phyloP scores from a whole-genome alignment of 2,797 vertebrate genomes.

The Enteromius argenteus region DNA sequence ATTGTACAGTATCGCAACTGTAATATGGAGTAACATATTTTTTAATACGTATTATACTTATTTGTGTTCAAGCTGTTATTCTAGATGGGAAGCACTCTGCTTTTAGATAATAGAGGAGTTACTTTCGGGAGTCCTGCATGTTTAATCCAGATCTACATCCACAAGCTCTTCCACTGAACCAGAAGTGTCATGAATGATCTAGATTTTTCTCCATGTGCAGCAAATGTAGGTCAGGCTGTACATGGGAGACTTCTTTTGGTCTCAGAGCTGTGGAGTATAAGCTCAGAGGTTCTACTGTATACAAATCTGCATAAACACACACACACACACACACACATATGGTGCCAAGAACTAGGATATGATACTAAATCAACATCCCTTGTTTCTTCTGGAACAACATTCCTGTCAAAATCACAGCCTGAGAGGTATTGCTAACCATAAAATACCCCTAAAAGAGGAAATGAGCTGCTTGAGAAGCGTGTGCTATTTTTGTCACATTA shows the following conservation, averaged over 20 bases:
- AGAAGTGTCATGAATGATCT: slow-evolving; percentile 31
- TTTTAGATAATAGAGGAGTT: neutral
- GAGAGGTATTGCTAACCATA: neutral
- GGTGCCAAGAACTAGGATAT: neutral
- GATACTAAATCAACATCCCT: slow-evolving; percentile 5
- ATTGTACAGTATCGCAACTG: neutral
- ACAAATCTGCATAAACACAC: neutral
- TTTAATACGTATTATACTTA: neutral
- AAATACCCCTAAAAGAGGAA: neutral
- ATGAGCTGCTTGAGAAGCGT: neutral
- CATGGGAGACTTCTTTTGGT: slow-evolving; percentile 35
- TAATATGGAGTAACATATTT: neutral
- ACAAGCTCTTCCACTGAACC: neutral
- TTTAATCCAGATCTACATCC: neutral
- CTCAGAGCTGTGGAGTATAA: neutral
- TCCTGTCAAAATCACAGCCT: neutral
- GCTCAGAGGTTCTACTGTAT: slow-evolving; percentile 5
- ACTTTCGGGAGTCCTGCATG: neutral
- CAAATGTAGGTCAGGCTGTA: slow-evolving; percentile 41
- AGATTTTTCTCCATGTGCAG: slow-evolving; percentile 21
- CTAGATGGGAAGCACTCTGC: neutral
- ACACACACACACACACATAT: neutral
- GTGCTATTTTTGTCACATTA: neutral
- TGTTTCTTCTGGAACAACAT: neutral
- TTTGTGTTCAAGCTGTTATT: neutral